Conservation (phyloP, 2,113 vertebrate genomes). For the Sinocyclocheilus anophthalmus region DNA sequence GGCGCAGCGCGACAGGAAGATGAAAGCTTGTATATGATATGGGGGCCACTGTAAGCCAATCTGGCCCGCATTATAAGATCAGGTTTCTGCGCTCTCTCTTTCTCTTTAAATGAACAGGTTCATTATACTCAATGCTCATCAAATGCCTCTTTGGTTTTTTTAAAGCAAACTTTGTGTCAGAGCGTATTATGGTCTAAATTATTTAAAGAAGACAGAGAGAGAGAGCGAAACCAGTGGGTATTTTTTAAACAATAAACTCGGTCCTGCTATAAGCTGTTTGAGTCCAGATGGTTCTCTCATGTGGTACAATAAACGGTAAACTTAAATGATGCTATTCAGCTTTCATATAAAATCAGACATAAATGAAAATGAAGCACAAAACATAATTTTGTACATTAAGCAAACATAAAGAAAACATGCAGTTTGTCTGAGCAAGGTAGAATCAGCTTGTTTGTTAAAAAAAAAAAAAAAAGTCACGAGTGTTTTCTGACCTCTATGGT, state of each 20-base stretch:
- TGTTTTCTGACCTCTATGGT: slow-evolving; percentile 1
- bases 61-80: slow-evolving; percentile 43
- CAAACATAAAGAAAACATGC: not conserved
- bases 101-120: slow-evolving; percentile 42
- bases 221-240: not conserved
- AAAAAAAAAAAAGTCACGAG: not conserved
- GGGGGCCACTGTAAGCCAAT: slow-evolving; percentile 29
- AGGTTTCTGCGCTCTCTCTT: slow-evolving; percentile 13
- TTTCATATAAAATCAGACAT: slow-evolving; percentile 9
- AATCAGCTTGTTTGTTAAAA: not conserved
- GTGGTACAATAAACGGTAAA: slow-evolving; percentile 36
- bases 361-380: slow-evolving; percentile 29
- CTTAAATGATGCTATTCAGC: slow-evolving; percentile 2
- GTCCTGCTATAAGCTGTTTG: slow-evolving; percentile 14
- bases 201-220: slow-evolving; percentile 46
- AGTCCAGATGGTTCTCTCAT: slow-evolving; percentile 22
- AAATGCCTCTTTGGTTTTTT: slow-evolving; percentile 52
- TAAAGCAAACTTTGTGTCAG: slow-evolving; percentile 55
- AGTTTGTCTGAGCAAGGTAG: not conserved
- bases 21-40: slow-evolving; percentile 49
- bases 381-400: not conserved
- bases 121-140: slow-evolving; percentile 42
- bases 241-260: slow-evolving; percentile 34
- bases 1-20: slow-evolving; percentile 38
- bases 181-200: slow-evolving; percentile 40